These are phyloP conservation scores for Halcyon senegalensis DNA, from an alignment of 2,113 vertebrate species.

Conservation along the genomic window DNA sequence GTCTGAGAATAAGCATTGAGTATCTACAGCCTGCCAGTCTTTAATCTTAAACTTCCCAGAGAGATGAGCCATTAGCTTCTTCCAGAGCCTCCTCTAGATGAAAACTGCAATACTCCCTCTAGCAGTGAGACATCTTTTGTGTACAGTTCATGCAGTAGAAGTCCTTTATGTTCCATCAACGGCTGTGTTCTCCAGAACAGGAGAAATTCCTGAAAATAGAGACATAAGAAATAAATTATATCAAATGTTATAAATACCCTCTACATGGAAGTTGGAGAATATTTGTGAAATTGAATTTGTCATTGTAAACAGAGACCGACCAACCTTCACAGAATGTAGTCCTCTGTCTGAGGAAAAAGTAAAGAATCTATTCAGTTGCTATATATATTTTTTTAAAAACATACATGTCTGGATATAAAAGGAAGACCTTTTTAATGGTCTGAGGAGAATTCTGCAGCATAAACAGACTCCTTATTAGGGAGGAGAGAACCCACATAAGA, in stretches of 20 bases:
- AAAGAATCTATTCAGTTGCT: neutral
- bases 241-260: neutral
- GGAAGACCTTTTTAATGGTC: neutral
- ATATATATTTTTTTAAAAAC: neutral
- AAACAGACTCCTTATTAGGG: neutral
- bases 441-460: neutral
- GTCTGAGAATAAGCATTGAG: neutral
- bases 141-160: neutral
- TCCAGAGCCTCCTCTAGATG: neutral
- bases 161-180: neutral
- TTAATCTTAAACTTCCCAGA: neutral
- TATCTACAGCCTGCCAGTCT: neutral
- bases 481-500: neutral
- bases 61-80: neutral
- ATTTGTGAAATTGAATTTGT: neutral
- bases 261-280: neutral
- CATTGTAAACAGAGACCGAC: neutral
- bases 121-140: neutral
- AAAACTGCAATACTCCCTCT: neutral
- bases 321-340: neutral
- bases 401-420: neutral
- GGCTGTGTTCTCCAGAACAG: neutral
- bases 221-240: neutral
- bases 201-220: neutral
- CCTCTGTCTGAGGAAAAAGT: neutral